Conservation (phyloP, 1,140 invertebrate genomes). For the Drosophila tristis region DNA sequence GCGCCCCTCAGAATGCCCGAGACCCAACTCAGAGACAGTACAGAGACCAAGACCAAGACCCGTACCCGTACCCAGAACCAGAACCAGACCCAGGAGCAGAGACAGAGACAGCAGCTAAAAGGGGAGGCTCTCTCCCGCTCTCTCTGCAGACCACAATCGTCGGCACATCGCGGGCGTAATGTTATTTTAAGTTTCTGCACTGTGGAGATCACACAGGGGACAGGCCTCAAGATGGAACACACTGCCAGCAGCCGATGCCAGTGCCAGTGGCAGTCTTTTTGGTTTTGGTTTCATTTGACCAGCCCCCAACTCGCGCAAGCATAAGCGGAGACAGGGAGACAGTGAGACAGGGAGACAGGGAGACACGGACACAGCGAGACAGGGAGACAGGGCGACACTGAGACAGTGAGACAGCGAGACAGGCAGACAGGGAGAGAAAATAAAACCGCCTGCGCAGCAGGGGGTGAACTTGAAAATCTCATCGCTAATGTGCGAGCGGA, state of each 20-base stretch:
- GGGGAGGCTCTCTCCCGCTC: no score
- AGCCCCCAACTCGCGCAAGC: constrained; percentile 8
- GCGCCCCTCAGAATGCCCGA: constrained; percentile 33
- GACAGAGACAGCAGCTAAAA: no score
- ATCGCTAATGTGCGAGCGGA: constrained; percentile 40
- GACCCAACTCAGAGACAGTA: constrained; percentile 21
- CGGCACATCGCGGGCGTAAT: constrained; percentile 39
- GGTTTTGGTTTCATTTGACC: constrained; percentile 44
- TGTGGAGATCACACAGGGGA: constrained; percentile 18
- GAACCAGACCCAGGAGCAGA: constrained; percentile 22
- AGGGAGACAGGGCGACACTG: not conserved
- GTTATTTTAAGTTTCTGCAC: constrained; percentile 55
- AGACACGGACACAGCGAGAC: not conserved
- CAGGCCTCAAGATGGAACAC: constrained; percentile 28
- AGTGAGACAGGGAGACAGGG: no score
- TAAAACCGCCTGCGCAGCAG: constrained; percentile 42
- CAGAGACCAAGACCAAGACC: constrained; percentile 17
- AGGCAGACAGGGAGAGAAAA: not conserved
- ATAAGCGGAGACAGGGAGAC: not conserved
- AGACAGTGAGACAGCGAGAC: not conserved
- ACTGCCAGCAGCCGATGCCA: constrained; percentile 37
- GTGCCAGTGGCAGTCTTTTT: constrained; percentile 18
- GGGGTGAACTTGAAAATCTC: constrained; percentile 78
- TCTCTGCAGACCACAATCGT: constrained; percentile 13
- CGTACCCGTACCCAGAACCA: constrained; percentile 34